Conservation (phyloP, 2,113 vertebrate genomes). For the Pelmatolapia mariae region DNA sequence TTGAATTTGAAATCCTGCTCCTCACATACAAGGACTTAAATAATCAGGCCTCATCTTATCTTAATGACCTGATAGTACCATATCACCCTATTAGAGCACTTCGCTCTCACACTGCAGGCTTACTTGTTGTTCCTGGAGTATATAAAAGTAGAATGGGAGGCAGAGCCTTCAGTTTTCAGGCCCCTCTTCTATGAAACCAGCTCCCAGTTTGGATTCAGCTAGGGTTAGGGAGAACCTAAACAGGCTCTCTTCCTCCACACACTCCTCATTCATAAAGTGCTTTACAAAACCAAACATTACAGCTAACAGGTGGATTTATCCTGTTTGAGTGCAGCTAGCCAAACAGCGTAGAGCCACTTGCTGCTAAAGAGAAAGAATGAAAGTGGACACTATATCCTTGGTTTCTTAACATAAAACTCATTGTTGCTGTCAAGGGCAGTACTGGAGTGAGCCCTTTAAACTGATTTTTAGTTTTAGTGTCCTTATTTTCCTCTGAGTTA, state of each 20-base stretch:
- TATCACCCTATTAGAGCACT: not conserved
- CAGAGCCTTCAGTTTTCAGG: not conserved
- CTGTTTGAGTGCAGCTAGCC: not conserved
- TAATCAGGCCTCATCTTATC: not conserved
- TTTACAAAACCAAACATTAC: not conserved
- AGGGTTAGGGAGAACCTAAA: not conserved
- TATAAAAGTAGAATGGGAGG: not conserved
- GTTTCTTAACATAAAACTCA: not conserved
- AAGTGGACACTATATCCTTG: not conserved
- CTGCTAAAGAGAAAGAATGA: not conserved
- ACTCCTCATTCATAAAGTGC: not conserved
- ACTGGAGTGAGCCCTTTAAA: not conserved
- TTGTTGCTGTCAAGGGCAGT: not conserved
- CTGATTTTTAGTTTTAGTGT: not conserved
- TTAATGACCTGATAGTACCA: not conserved
- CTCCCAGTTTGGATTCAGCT: not conserved
- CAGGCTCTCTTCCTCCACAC: not conserved
- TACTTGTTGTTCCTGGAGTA: not conserved
- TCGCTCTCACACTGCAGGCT: not conserved
- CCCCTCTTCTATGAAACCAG: not conserved
- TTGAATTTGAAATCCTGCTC: not conserved
- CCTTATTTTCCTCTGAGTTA: not conserved
- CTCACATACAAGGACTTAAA: not conserved
- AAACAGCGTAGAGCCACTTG: not conserved
- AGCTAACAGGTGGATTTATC: not conserved